These are phyloP conservation scores for Pelusios castaneus DNA, from an alignment of 2,113 vertebrate genomes.

Conservation along the genomic window DNA sequence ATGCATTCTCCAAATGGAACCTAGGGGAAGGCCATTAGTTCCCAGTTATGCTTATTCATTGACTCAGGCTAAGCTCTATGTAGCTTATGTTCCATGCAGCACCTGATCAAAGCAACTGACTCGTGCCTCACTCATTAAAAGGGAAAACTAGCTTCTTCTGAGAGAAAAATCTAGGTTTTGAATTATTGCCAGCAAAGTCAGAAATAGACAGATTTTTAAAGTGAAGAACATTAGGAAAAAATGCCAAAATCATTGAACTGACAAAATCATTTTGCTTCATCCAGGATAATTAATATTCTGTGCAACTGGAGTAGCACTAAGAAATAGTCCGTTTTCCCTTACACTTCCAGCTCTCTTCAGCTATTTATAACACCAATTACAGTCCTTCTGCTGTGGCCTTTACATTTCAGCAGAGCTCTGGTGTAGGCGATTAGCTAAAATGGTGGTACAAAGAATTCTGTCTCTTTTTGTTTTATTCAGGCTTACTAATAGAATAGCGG, in stretches of 20 bases:
- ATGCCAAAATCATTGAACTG: not conserved
- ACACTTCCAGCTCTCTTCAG: not conserved
- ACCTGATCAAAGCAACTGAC: not conserved
- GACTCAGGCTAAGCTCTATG: not conserved
- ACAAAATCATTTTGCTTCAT: not conserved
- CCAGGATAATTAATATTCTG: not conserved
- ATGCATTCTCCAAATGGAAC: not conserved
- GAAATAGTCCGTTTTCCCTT: not conserved
- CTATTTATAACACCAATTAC: conserved; percentile 33
- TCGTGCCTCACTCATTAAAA: not conserved
- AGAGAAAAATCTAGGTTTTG: not conserved
- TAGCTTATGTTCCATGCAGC: not conserved
- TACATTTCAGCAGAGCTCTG: fast-evolving
- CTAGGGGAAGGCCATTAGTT: not conserved
- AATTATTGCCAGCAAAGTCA: not conserved
- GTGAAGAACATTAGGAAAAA: not conserved
- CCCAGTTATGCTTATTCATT: not conserved
- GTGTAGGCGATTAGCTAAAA: not conserved
- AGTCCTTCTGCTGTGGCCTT: fast-evolving
- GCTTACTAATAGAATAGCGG: not conserved
- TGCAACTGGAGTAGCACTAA: not conserved
- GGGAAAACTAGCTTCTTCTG: not conserved
- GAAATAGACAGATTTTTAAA: not conserved
- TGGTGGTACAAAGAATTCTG: fast-evolving
- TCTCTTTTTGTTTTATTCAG: not conserved